These are phyloP conservation scores for Tupaia tana DNA, from an alignment of 2,113 vertebrate genomes.

Conservation along the genomic window DNA sequence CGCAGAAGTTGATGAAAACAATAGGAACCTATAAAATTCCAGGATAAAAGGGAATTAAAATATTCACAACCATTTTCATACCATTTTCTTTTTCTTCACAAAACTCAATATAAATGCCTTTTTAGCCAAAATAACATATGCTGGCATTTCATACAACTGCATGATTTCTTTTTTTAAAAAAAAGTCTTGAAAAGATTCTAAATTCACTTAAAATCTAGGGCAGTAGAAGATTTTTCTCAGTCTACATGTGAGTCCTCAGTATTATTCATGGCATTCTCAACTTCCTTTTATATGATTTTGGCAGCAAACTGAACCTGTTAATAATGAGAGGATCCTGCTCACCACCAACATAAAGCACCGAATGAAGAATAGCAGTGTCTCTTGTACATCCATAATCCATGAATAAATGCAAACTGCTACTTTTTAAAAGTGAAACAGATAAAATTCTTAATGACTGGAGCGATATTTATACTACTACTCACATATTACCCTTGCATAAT, in stretches of 20 bases:
- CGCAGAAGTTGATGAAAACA: background rate
- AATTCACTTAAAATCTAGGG: slow-evolving; percentile 31
- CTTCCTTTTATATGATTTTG: slow-evolving; percentile 43
- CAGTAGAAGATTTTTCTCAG: background rate
- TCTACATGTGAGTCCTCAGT: slow-evolving; percentile 7
- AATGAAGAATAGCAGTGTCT: background rate
- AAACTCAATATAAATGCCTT: background rate
- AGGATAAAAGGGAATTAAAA: background rate
- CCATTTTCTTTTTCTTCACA: slow-evolving; percentile 24
- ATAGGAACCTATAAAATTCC: background rate
- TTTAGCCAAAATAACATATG: slow-evolving; percentile 38
- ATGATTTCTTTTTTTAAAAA: background rate
- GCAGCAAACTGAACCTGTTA: slow-evolving; percentile 42
- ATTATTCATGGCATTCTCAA: slow-evolving; percentile 1
- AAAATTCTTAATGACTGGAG: slow-evolving; percentile 26
- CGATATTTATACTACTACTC: slow-evolving; percentile 24
- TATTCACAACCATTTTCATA: background rate
- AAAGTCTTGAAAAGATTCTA: slow-evolving; percentile 48
- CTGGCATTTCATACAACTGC: slow-evolving; percentile 35
- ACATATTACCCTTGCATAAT: background rate
- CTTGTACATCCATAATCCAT: background rate
- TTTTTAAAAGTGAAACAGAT: slow-evolving; percentile 42
- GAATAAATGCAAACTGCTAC: slow-evolving; percentile 21
- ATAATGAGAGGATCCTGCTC: slow-evolving; percentile 21
- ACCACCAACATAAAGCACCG: slow-evolving; percentile 7